Evolutionary conservation across 2,888 invertebrate genomes (phyloP), one percentile per base, ranked within the genome.

Genomic region (Ametastegia equiseti): DNA sequence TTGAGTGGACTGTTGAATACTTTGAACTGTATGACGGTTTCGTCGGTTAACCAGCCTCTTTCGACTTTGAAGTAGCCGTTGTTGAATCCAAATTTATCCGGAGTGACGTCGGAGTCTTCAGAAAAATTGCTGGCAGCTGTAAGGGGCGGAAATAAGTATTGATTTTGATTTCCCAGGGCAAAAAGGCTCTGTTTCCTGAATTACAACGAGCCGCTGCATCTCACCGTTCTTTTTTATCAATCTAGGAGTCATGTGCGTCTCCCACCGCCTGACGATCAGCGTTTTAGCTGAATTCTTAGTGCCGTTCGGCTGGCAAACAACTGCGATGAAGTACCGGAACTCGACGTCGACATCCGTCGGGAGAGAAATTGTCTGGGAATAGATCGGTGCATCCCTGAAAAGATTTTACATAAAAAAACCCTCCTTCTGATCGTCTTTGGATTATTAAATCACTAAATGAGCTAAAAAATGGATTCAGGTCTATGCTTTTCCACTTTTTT

Each of bases 1-100:
- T 95, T 95, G 81, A 98, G 94, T 1, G 97, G 96, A 87, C 96
- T 95, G 88, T 96, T 96, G 87, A 95, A 94, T 87, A 97, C 94
- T 91, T 97, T 97, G 82, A 98, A 94, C 90, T 98, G 97, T 69
- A 98, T 93, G 80, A 96, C 93, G n/a, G 96, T 95, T 90, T 97
- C 97, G 83, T 94, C 94, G 54, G 96, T 97, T 39, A 98, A 93
- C 98, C 98, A 98, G 15, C 98, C 98, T 85, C 95, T 94, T 88
- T 95, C 96, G 15, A 97, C 92, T 85, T 94, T 93, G 83, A 92
- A 92, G 36, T 92, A 91, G 15, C 92, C 93, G 86, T 93, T 93
- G 86, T 94, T 94, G 86, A 93, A 92, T 69, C 97, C 97, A 92
- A 96, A 97, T 73, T 92, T 92, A 84, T 96, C 95, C 33, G 93